A percentile compares a stretch with the other conserved stretches of the same genome.
These are phyloP conservation scores for Cecropterus lyciades DNA, from an alignment of 1,140 invertebrate genomes.

Conservation along the genomic window DNA sequence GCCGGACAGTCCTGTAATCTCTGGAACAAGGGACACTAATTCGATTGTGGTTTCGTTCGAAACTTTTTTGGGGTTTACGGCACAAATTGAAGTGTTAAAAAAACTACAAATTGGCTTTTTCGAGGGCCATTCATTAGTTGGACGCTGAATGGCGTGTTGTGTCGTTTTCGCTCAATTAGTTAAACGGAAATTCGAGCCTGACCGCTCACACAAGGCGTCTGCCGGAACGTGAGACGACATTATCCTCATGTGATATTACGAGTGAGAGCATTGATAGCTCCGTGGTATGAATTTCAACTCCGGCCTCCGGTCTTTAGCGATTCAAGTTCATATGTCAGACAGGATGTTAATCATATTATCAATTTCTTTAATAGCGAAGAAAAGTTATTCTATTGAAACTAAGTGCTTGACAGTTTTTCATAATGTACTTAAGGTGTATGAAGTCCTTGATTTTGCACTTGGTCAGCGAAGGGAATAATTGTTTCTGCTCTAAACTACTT, in stretches of 20 bases:
- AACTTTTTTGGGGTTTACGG: constrained; percentile 79
- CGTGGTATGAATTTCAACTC: too few species aligned
- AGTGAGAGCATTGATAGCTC: neutral
- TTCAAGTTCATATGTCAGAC: too few species aligned
- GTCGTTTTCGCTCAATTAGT: constrained; percentile 83
- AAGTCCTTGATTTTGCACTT: too few species aligned
- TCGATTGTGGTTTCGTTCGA: constrained; percentile 82
- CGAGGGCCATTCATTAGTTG: constrained; percentile 80
- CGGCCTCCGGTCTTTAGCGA: too few species aligned
- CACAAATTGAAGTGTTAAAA: constrained; percentile 83
- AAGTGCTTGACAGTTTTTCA: too few species aligned
- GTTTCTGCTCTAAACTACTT: too few species aligned
- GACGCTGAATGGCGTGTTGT: constrained; percentile 73
- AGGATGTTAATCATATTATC: too few species aligned
- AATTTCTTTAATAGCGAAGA: too few species aligned
- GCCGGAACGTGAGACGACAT: constrained; percentile 15
- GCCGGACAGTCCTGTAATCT: constrained; percentile 81
- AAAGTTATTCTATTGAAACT: too few species aligned
- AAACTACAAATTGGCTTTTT: constrained; percentile 83
- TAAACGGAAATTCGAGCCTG: constrained; percentile 75
- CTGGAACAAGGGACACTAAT: constrained; percentile 84
- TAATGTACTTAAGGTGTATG: too few species aligned
- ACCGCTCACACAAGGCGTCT: constrained; percentile 62
- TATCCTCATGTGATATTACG: constrained; percentile 16
- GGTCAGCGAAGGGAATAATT: too few species aligned